Percentiles rank a stretch among this genome's conserved stretches.
Evolutionary conservation across 2,888 invertebrate species (phyloP).

Genomic region (Podabrus alpinus): DNA sequence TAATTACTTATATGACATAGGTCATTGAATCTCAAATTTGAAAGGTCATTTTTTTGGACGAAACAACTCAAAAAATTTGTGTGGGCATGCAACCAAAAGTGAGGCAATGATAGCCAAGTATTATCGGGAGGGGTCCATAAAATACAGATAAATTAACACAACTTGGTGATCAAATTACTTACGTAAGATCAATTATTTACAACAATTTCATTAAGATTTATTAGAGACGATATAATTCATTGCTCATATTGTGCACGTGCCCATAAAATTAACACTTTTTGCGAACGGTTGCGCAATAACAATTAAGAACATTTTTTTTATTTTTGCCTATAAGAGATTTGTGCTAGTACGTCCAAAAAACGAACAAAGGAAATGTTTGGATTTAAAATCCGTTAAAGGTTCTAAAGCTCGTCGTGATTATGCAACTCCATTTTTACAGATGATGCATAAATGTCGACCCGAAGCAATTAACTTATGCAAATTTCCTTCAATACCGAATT

Average conservation of each 20-base stretch:
- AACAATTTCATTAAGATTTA: background rate
- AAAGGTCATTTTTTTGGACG: background rate
- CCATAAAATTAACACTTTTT: background rate
- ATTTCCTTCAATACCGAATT: background rate
- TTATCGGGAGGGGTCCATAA: background rate
- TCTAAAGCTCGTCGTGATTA: background rate
- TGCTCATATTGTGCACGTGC: background rate
- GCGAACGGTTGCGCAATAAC: background rate
- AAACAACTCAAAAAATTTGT: background rate
- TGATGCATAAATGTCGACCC: background rate
- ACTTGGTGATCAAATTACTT: background rate
- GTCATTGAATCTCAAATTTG: background rate
- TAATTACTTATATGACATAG: background rate
- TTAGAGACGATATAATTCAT: background rate
- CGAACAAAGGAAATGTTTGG: background rate
- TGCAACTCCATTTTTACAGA: background rate
- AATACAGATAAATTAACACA: background rate
- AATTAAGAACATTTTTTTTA: background rate
- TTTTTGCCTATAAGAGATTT: background rate
- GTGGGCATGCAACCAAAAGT: background rate
- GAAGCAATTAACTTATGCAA: background rate
- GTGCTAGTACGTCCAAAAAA: background rate
- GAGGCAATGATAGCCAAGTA: background rate
- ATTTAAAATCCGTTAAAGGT: background rate
- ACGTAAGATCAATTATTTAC: background rate